Conservation (phyloP, 2,888 invertebrate species). For the Apodemia hepburni region DNA sequence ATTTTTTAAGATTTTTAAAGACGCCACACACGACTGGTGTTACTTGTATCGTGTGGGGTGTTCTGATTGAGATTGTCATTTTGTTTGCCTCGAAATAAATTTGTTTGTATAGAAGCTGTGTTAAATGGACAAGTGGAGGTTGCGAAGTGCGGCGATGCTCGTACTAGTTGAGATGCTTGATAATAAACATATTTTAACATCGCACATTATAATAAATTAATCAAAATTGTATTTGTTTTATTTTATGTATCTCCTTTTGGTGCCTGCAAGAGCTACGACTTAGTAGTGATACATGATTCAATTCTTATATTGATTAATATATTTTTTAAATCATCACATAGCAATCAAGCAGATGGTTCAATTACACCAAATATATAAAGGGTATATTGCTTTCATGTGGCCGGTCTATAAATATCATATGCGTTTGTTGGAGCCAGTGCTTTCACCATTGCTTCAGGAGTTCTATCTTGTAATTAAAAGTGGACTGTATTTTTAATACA, state of each 20-base stretch:
- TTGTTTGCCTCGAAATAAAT: slow-evolving; percentile 52
- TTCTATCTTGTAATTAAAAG: too few species aligned
- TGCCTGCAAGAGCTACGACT: background rate
- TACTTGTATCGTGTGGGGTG: slow-evolving; percentile 16
- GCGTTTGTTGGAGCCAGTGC: too few species aligned
- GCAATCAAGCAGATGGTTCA: too few species aligned
- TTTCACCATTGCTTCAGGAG: too few species aligned
- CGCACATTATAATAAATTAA: slow-evolving; percentile 80
- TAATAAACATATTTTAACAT: slow-evolving; percentile 78
- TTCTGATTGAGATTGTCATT: slow-evolving; percentile 39
- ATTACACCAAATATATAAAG: too few species aligned
- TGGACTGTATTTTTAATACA: too few species aligned
- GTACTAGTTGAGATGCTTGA: slow-evolving; percentile 71
- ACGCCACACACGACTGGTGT: slow-evolving; percentile 24
- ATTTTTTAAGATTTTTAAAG: slow-evolving; percentile 13
- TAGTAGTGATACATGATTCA: too few species aligned
- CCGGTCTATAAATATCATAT: too few species aligned
- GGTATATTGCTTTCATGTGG: too few species aligned
- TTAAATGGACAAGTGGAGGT: slow-evolving; percentile 50
- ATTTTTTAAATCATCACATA: too few species aligned
- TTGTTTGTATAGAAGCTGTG: slow-evolving; percentile 54
- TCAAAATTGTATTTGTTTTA: slow-evolving; percentile 59
- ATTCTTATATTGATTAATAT: too few species aligned
- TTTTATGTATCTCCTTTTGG: slow-evolving; percentile 23
- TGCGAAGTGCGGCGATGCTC: slow-evolving; percentile 42